These are phyloP conservation scores for Lontra canadensis DNA, from an alignment of 2,113 vertebrate species.

Conservation along the genomic window DNA sequence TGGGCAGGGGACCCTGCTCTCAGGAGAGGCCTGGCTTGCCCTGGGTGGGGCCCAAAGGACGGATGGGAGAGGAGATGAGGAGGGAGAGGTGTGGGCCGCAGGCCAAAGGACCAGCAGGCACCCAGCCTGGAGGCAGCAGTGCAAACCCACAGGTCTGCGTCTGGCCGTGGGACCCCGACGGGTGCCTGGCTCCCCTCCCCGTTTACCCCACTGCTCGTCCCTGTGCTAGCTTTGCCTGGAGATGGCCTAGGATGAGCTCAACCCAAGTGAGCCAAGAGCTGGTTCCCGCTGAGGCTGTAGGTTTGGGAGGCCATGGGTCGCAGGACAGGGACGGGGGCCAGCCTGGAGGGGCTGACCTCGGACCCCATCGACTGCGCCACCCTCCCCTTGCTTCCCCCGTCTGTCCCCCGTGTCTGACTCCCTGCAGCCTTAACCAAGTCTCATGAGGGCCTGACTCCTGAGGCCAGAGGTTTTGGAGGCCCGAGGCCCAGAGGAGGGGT, in stretches of 20 bases:
- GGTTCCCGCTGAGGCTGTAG: not conserved
- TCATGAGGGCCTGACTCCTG: not conserved
- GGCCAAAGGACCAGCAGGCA: not conserved
- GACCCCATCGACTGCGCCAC: not conserved
- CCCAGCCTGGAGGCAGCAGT: not conserved
- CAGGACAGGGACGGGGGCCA: not conserved
- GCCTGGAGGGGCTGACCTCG: not conserved
- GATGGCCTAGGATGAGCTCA: accelerated
- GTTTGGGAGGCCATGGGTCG: not conserved
- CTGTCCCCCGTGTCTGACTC: too few species aligned
- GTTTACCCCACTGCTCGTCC: not conserved
- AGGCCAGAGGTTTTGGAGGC: not conserved
- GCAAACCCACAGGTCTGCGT: accelerated
- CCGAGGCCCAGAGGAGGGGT: accelerated
- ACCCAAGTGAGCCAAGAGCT: not conserved
- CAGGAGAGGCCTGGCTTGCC: not conserved
- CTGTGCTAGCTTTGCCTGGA: not conserved
- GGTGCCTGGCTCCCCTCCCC: accelerated
- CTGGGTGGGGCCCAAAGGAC: not conserved
- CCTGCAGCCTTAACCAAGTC: not conserved
- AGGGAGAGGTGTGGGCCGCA: accelerated
- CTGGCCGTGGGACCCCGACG: not conserved
- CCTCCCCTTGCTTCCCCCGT: too few species aligned
- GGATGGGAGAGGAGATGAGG: accelerated
- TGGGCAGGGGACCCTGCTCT: not conserved